These are phyloP conservation scores for Sceliomorpha sp. DNA, from an alignment of 2,888 invertebrate species.

Conservation along the genomic window DNA sequence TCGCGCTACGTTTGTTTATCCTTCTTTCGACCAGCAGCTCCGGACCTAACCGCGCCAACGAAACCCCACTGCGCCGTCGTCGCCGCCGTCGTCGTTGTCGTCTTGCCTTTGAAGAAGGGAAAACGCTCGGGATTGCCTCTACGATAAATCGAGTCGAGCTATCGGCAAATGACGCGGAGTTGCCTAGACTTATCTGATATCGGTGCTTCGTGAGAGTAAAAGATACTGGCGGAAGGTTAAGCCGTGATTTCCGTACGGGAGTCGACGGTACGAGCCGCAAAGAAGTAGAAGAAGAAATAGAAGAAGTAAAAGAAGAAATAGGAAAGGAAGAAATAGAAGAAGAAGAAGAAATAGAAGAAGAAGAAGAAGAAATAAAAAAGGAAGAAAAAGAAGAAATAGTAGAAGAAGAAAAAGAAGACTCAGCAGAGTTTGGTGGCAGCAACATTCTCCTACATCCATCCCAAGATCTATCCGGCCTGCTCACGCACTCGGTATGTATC, in stretches of 20 bases:
- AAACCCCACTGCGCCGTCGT: too few relatives aligned
- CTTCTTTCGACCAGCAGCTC: too few relatives aligned
- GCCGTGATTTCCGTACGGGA: too few relatives aligned
- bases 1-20: not conserved
- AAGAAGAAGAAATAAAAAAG: not conserved
- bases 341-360: not conserved
- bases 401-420: not conserved
- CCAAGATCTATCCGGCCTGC: slow-evolving; percentile 28
- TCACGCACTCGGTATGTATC: slow-evolving; percentile 36
- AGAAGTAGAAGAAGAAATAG: not conserved
- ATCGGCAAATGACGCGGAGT: too few relatives aligned
- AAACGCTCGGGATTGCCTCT: too few relatives aligned
- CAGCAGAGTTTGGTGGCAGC: slow-evolving; percentile 16
- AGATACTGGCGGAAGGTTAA: too few relatives aligned
- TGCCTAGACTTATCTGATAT: too few relatives aligned
- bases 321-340: not conserved
- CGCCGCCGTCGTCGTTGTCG: too few relatives aligned
- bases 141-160: too few relatives aligned
- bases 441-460: slow-evolving; percentile 13
- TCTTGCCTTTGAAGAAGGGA: too few relatives aligned
- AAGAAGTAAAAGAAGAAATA: not conserved
- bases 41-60: too few relatives aligned
- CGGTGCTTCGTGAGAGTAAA: too few relatives aligned
- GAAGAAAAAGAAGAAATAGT: not conserved
- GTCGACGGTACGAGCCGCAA: slow-evolving; percentile 17